phyloP scores from a whole-genome alignment of 2,888 invertebrate genomes.

The Criorhina ranunculi region DNA sequence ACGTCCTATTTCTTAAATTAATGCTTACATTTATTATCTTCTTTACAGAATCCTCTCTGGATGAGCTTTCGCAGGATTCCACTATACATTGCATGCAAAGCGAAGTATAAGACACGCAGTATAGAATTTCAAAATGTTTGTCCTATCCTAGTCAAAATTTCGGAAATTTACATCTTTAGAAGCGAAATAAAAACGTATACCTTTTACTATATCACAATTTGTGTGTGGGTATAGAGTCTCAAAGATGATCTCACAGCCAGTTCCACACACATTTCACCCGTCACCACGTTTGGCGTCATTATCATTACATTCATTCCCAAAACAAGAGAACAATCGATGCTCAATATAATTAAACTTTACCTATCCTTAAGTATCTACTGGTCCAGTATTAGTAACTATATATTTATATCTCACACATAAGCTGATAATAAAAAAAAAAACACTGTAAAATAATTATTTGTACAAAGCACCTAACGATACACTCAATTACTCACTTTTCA shows the following conservation, averaged over 20 bases:
- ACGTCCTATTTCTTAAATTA: too few relatives aligned
- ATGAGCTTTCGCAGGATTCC: conserved; percentile 94
- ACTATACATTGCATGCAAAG: conserved; percentile 94
- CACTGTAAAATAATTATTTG: conserved; percentile 41
- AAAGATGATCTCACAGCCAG: conserved; percentile 62
- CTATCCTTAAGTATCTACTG: conserved; percentile 68
- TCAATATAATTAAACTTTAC: conserved; percentile 32
- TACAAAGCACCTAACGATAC: conserved; percentile 61
- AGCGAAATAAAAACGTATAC: conserved; percentile 38
- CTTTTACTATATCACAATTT: conserved; percentile 14
- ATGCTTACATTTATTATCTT: conserved; percentile 33
- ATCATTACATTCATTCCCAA: conserved; percentile 34
- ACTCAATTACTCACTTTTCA: conserved; percentile 17
- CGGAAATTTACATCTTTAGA: conserved; percentile 47
- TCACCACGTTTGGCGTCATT: not conserved
- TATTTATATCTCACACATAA: conserved; percentile 36
- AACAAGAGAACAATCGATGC: conserved; percentile 59
- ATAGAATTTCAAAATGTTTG: conserved; percentile 35
- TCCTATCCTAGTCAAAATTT: conserved; percentile 83
- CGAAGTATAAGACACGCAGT: conserved; percentile 86
- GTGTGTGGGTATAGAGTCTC: conserved; percentile 41
- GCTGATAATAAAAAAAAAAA: conserved; percentile 26
- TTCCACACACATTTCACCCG: conserved; percentile 1
- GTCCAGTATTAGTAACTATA: conserved; percentile 73
- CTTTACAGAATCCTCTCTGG: conserved; percentile 91